These are phyloP conservation scores for Cyclophora albipunctata DNA, from an alignment of 2,888 invertebrate genomes.

Conservation along the genomic window DNA sequence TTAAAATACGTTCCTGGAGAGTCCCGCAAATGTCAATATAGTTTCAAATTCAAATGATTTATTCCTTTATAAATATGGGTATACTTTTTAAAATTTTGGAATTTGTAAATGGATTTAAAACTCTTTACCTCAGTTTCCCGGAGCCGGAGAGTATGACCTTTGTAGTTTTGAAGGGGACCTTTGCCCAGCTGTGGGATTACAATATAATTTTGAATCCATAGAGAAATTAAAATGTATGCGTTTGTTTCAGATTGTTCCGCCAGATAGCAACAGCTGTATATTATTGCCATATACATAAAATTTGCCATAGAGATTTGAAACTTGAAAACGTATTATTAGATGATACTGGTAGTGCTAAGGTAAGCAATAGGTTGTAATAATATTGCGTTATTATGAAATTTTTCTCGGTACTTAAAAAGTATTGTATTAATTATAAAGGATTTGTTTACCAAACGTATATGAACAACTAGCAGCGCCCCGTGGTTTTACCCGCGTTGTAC, in stretches of 20 bases:
- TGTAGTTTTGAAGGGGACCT: too few species aligned
- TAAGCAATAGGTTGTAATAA: constrained; percentile 42
- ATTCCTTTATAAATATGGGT: too few species aligned
- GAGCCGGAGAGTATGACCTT: too few species aligned
- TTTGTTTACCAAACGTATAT: background rate
- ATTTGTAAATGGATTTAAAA: too few species aligned
- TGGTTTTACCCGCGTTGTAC: too few species aligned
- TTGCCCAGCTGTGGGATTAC: background rate
- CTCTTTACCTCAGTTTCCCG: too few species aligned
- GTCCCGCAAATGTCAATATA: too few species aligned
- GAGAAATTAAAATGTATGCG: too few species aligned
- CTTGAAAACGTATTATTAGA: constrained; percentile 96
- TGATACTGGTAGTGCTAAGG: constrained; percentile 95
- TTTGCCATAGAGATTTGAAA: constrained; percentile 97
- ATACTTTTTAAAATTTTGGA: too few species aligned
- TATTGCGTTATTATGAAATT: background rate
- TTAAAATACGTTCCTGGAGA: too few species aligned
- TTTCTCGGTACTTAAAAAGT: background rate
- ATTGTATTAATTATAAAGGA: background rate
- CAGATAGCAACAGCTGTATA: constrained; percentile 97
- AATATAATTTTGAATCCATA: constrained; percentile 14
- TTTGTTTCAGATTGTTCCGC: constrained; percentile 85
- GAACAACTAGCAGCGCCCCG: too few species aligned
- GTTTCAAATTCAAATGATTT: too few species aligned
- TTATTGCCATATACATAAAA: constrained; percentile 98